phyloP scores from a whole-genome alignment of 2,113 vertebrate species.

The Callorhinus ursinus region DNA sequence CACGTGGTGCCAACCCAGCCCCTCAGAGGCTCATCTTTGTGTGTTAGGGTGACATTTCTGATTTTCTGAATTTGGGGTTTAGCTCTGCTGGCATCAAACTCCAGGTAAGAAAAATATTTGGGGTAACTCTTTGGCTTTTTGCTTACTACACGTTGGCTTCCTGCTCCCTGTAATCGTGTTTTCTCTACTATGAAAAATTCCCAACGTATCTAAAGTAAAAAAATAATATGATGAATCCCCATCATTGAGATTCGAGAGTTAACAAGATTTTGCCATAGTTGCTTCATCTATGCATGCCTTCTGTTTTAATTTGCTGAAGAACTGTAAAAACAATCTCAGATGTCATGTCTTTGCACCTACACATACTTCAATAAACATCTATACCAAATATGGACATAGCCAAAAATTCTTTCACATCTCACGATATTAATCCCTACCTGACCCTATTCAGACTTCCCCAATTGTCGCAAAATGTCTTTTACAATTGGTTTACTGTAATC shows the following conservation, averaged over 20 bases:
- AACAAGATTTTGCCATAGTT: conserved; percentile 10
- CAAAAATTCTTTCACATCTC: background rate
- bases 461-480: conserved; percentile 8
- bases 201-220: conserved; percentile 9
- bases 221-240: background rate
- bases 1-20: background rate
- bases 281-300: background rate
- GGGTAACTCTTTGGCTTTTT: background rate
- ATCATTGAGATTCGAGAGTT: background rate
- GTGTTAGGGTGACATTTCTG: background rate
- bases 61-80: background rate
- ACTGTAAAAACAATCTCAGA: background rate
- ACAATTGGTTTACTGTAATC: conserved; percentile 19
- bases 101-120: conserved; percentile 17
- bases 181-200: background rate
- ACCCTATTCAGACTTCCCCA: background rate
- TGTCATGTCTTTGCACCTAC: background rate
- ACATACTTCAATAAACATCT: background rate
- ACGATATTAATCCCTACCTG: background rate
- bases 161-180: background rate
- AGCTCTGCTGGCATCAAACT: background rate
- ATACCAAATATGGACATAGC: background rate
- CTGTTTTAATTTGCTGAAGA: conserved; percentile 10
- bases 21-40: background rate
- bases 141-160: background rate